phyloP scores from a whole-genome alignment of 2,797 vertebrate species.

The Melanotaenia pygmaea region DNA sequence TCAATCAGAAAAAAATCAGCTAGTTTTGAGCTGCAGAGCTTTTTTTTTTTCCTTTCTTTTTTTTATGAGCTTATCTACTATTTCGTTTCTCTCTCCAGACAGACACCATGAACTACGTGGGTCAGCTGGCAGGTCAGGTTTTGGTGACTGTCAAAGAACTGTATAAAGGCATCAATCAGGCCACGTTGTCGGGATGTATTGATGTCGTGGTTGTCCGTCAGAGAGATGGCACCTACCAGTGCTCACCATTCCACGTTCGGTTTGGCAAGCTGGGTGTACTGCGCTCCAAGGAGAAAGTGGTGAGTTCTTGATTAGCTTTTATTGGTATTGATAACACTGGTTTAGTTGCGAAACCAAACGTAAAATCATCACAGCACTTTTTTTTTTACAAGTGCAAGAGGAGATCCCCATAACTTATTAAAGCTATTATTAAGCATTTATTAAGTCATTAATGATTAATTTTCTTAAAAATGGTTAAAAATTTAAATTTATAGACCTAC shows the following conservation, averaged over 20 bases:
- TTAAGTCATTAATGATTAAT: too few species aligned
- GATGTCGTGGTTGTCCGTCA: conserved; percentile 96
- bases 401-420: too few species aligned
- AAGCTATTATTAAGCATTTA: too few species aligned
- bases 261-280: conserved; percentile 98
- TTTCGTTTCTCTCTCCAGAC: conserved; percentile 72
- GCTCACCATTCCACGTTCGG: conserved; percentile 96
- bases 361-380: too few species aligned
- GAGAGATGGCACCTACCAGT: conserved; percentile 92
- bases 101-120: conserved; percentile 98
- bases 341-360: too few species aligned
- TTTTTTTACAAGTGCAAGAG: too few species aligned
- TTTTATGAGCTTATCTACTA: conserved; percentile 15
- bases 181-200: conserved; percentile 96
- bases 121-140: conserved; percentile 96
- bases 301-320: conserved; percentile 73
- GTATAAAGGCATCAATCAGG: conserved; percentile 98
- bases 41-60: neutral
- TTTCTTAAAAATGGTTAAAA: too few species aligned
- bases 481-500: too few species aligned
- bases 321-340: too few species aligned
- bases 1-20: neutral
- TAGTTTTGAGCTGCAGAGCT: neutral
- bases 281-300: conserved; percentile 99
- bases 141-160: conserved; percentile 97